These are phyloP conservation scores for Hydra vulgaris DNA, from an alignment of 30 jellyfish, hydroid and myxozoan genomes.

Conservation along the genomic window DNA sequence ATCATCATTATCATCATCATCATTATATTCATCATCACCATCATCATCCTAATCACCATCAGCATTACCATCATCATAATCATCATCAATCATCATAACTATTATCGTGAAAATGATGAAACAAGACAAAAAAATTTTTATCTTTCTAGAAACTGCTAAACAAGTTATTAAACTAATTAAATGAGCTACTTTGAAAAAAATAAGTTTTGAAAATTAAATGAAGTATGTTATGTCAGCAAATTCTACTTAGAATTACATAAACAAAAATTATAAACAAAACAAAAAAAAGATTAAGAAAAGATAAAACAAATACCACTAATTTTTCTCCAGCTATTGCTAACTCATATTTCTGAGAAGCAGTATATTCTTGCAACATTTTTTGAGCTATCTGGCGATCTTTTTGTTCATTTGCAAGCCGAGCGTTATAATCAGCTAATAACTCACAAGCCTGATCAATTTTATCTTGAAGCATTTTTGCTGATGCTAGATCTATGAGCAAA, in stretches of 20 bases:
- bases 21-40: too few species aligned
- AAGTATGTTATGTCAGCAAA: too few species aligned
- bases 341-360: slow-evolving; percentile 50
- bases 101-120: too few species aligned
- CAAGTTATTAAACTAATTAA: too few species aligned
- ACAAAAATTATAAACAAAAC: background rate
- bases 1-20: too few species aligned
- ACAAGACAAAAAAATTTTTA: too few species aligned
- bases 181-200: too few species aligned
- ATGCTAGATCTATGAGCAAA: slow-evolving; percentile 60
- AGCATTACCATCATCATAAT: too few species aligned
- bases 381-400: slow-evolving; percentile 68
- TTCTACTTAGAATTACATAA: background rate
- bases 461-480: slow-evolving; percentile 44
- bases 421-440: slow-evolving; percentile 71
- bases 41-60: too few species aligned
- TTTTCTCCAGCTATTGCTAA: slow-evolving; percentile 63
- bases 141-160: too few species aligned
- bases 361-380: slow-evolving; percentile 59
- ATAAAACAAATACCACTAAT: slow-evolving; percentile 34
- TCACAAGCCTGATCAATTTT: slow-evolving; percentile 65
- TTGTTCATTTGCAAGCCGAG: slow-evolving; percentile 57
- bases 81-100: too few species aligned
- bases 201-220: too few species aligned
- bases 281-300: background rate